Percentiles rank a stretch among this genome's conserved stretches.
phyloP scores from a whole-genome alignment of 2,113 vertebrate species.

The Peromyscus leucopus region DNA sequence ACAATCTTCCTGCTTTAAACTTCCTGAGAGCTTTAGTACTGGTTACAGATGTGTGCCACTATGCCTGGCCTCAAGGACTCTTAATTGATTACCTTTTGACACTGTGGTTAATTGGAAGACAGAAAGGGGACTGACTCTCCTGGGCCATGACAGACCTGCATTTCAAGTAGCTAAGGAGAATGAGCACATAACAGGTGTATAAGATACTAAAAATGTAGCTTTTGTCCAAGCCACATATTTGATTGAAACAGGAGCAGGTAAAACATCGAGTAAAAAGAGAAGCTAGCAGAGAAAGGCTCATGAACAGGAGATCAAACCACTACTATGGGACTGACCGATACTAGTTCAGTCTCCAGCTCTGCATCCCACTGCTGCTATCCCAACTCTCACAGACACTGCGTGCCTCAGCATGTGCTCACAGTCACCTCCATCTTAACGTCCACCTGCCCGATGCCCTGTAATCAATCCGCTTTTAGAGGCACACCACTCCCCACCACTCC shows the following conservation, averaged over 20 bases:
- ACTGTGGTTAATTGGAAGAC: not conserved
- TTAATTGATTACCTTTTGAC: conserved; percentile 23
- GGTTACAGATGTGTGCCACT: not conserved
- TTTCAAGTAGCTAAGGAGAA: conserved; percentile 19
- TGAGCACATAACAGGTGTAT: not conserved
- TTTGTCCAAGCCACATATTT: not conserved
- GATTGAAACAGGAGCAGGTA: not conserved
- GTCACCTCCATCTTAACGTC: not conserved
- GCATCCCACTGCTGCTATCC: not conserved
- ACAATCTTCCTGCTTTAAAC: not conserved
- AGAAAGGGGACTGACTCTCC: conserved; percentile 5
- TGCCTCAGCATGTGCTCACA: not conserved
- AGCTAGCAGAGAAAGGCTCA: not conserved
- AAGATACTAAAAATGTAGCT: not conserved
- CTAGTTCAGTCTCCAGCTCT: not conserved
- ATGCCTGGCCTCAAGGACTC: not conserved
- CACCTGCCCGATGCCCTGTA: not conserved
- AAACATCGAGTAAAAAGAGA: conserved; percentile 17
- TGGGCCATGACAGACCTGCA: not conserved
- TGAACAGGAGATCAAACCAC: too few species aligned
- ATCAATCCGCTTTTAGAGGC: not conserved
- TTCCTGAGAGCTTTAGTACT: not conserved
- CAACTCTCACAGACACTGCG: not conserved
- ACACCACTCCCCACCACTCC: not conserved
- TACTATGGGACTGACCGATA: not conserved